Conservation (phyloP, 2,113 vertebrate genomes). For the Muntiacus muntjak region DNA sequence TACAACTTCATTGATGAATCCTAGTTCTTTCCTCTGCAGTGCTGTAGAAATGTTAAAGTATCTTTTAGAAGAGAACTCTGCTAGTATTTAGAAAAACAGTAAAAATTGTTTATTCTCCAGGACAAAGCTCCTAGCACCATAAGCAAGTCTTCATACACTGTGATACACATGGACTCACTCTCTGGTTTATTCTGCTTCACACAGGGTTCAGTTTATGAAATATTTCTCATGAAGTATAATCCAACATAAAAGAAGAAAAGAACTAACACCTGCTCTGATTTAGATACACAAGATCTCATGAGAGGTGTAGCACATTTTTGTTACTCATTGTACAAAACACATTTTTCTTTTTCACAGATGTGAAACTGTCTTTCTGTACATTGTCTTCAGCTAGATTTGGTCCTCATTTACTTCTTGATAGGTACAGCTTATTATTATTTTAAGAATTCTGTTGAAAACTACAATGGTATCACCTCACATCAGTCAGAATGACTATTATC, state of each 20-base stretch:
- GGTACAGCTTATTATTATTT: background rate
- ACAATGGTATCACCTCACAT: background rate
- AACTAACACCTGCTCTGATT: background rate
- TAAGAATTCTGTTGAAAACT: background rate
- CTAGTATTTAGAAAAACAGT: background rate
- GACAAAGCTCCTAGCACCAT: background rate
- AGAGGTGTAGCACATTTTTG: background rate
- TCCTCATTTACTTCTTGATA: background rate
- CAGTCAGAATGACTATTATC: background rate
- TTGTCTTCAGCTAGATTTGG: background rate
- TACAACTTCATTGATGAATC: background rate
- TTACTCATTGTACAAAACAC: background rate
- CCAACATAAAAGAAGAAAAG: background rate
- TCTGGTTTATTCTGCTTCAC: background rate
- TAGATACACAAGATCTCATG: background rate
- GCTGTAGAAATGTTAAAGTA: background rate
- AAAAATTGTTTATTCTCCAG: background rate
- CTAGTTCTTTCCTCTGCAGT: background rate
- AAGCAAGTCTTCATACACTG: background rate
- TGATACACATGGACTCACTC: background rate
- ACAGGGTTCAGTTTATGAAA: background rate
- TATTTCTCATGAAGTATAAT: background rate
- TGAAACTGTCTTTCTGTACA: background rate
- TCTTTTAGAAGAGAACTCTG: background rate
- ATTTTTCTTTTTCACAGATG: background rate